Percentiles rank a stretch among this genome's conserved stretches.
Evolutionary conservation across 2,888 invertebrate genomes (phyloP).

Genomic region (Deladenus siricidicola): DNA sequence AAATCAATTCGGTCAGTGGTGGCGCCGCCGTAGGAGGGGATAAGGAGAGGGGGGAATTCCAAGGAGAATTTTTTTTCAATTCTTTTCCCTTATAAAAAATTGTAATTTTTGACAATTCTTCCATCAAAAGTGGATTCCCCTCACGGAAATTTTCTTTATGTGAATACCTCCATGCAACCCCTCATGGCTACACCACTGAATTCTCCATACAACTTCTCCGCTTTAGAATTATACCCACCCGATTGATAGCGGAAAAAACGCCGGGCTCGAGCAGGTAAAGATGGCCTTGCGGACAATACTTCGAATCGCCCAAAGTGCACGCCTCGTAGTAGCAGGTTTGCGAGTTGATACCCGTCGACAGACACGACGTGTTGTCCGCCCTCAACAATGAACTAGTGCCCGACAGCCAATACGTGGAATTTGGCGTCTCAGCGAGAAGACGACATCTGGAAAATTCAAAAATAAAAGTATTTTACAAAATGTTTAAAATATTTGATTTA

Average conservation of each 20-base stretch:
- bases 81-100: no score
- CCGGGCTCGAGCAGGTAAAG: conserved; percentile 43
- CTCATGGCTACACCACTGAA: no score
- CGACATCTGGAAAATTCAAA: conserved; percentile 32
- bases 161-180: no score
- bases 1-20: no score
- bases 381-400: conserved; percentile 5
- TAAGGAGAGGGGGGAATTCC: no score
- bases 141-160: no score
- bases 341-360: background rate
- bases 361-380: conserved; percentile 23
- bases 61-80: no score
- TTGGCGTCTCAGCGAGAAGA: conserved; percentile 25
- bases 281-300: conserved; percentile 23
- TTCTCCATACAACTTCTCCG: background rate
- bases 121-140: no score
- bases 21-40: no score
- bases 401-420: conserved; percentile 23
- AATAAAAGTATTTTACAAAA: background rate
- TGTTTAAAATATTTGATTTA: background rate
- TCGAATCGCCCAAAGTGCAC: conserved; percentile 18
- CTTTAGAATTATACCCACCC: conserved; percentile 24
- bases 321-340: conserved; percentile 26
- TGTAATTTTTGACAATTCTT: no score
- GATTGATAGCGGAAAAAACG: conserved; percentile 41